These are phyloP conservation scores for Pyrocephalus nanus DNA, from an alignment of 2,797 vertebrate species.

Conservation along the genomic window DNA sequence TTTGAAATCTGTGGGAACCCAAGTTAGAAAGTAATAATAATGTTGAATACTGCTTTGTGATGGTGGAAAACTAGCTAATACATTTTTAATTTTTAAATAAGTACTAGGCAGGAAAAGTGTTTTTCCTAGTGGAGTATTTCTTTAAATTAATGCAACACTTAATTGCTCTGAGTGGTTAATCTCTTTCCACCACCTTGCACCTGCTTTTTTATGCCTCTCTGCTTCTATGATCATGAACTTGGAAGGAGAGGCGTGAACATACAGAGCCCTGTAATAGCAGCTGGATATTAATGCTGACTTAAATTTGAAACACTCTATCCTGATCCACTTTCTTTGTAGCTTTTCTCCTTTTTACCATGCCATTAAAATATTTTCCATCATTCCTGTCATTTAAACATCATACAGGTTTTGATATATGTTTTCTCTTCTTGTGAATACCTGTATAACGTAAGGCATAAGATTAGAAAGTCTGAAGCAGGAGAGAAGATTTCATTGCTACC, in stretches of 20 bases:
- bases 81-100: constrained; percentile 34
- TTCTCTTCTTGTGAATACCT: background rate
- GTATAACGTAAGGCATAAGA: rapidly evolving
- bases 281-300: constrained; percentile 8
- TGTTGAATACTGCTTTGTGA: constrained; percentile 1
- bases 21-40: background rate
- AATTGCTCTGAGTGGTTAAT: constrained; percentile 52
- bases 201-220: constrained; percentile 50
- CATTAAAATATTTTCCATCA: constrained; percentile 6
- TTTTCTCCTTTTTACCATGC: constrained; percentile 1
- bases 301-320: constrained; percentile 1
- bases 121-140: constrained; percentile 35
- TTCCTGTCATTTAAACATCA: background rate
- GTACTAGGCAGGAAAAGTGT: background rate
- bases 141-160: constrained; percentile 55
- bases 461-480: background rate
- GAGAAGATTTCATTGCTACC: background rate
- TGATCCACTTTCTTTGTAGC: constrained; percentile 19
- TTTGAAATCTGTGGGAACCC: background rate
- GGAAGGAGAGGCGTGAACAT: background rate
- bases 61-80: constrained; percentile 15
- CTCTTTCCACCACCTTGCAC: constrained; percentile 37
- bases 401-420: background rate
- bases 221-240: constrained; percentile 25
- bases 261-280: constrained; percentile 44